phyloP scores from a whole-genome alignment of 2,797 vertebrate genomes.

The Champsocephalus esox region DNA sequence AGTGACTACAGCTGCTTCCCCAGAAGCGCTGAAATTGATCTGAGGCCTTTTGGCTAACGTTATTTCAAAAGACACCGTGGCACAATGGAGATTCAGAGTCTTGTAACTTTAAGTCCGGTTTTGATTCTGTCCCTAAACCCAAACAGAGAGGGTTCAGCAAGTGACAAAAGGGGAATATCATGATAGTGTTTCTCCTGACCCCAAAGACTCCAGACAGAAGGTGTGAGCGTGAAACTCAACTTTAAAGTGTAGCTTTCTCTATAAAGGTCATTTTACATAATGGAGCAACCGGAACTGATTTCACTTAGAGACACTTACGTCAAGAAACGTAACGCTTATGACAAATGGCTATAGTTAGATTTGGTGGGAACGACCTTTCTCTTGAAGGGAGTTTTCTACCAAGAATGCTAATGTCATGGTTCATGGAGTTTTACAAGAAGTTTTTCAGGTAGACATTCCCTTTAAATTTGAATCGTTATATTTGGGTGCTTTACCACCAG shows the following conservation, averaged over 20 bases:
- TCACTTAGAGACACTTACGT: not conserved
- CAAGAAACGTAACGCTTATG: not conserved
- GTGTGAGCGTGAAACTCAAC: not conserved
- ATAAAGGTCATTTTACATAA: not conserved
- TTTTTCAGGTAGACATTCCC: no score
- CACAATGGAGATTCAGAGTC: constrained; percentile 14
- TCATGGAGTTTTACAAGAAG: no score
- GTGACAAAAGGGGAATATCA: not conserved
- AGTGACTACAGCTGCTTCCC: constrained; percentile 29
- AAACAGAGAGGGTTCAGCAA: not conserved
- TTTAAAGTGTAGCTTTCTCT: not conserved
- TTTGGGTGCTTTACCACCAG: no score
- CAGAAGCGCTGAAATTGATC: constrained; percentile 18
- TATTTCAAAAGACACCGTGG: constrained; percentile 7
- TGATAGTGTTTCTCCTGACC: not conserved
- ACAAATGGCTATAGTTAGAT: not conserved
- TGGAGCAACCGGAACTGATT: not conserved
- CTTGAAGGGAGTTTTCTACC: no score
- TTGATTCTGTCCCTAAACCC: not conserved
- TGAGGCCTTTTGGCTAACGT: not conserved
- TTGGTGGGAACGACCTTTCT: not conserved
- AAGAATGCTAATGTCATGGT: no score
- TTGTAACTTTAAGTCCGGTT: not conserved
- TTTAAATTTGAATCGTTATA: no score
- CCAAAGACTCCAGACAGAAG: not conserved